A percentile compares a stretch with the other conserved stretches of the same genome.
Evolutionary conservation across 2,888 invertebrate species (phyloP).

Genomic region (Drosophila falleni): DNA sequence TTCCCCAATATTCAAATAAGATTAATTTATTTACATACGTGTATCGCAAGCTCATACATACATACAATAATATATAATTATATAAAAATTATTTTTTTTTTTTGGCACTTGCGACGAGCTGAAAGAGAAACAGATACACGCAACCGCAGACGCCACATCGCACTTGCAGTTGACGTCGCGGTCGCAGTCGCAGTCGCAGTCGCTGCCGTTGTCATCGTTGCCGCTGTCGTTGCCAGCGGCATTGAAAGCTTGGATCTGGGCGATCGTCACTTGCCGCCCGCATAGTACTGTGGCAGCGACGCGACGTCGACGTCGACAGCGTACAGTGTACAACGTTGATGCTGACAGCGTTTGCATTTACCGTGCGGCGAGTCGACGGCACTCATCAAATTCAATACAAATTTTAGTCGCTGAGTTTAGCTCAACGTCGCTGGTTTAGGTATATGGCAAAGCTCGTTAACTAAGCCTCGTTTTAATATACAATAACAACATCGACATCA

Average conservation of each 20-base stretch:
- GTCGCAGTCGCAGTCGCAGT: neutral
- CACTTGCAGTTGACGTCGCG: neutral
- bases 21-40: neutral
- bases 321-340: conserved; percentile 1
- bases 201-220: neutral
- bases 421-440: conserved; percentile 78
- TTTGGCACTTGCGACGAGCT: conserved; percentile 15
- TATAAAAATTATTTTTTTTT: neutral
- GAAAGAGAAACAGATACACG: neutral
- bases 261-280: conserved; percentile 33
- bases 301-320: neutral
- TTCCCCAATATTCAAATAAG: conserved; percentile 6
- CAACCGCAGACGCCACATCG: conserved; percentile 7
- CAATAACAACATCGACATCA: conserved; percentile 1
- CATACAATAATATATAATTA: neutral
- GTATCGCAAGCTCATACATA: neutral
- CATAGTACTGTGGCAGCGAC: conserved; percentile 21
- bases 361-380: conserved; percentile 57
- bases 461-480: conserved; percentile 26
- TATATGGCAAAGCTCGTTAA: conserved; percentile 43
- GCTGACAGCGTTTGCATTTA: conserved; percentile 28
- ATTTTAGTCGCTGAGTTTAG: conserved; percentile 83
- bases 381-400: conserved; percentile 73
- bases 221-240: neutral
- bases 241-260: conserved; percentile 34